Percentiles rank a stretch among this genome's conserved stretches.
phyloP scores from a whole-genome alignment of 2,888 invertebrate genomes.

The Portevinia maculata region DNA sequence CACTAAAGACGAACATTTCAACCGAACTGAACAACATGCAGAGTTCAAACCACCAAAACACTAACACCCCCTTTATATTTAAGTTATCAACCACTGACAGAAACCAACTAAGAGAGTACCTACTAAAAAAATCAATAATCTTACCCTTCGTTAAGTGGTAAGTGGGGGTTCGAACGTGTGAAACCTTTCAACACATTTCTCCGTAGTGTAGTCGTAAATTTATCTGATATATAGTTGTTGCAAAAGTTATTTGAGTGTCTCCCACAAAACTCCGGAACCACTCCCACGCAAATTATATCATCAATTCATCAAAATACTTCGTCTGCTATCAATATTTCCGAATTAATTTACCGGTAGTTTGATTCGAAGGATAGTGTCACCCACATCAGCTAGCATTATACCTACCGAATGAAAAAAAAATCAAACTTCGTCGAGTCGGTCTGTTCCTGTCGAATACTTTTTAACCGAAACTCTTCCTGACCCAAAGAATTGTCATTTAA shows the following conservation, averaged over 20 bases:
- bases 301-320: slow-evolving; percentile 19
- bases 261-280: slow-evolving; percentile 24
- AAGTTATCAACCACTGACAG: slow-evolving; percentile 56
- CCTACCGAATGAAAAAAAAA: slow-evolving; percentile 19
- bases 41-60: no score
- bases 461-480: slow-evolving; percentile 63
- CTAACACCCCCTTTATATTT: slow-evolving; percentile 56
- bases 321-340: slow-evolving; percentile 28
- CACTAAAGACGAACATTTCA: no score
- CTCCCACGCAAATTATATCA: slow-evolving; percentile 19
- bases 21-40: no score
- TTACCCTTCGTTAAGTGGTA: slow-evolving; percentile 78
- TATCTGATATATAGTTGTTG: slow-evolving; percentile 52
- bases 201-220: slow-evolving; percentile 60
- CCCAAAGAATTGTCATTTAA: slow-evolving; percentile 68
- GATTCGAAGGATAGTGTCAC: slow-evolving; percentile 53
- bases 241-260: slow-evolving; percentile 38
- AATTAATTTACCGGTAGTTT: slow-evolving; percentile 50
- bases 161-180: slow-evolving; percentile 56
- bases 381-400: slow-evolving; percentile 44
- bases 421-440: slow-evolving; percentile 66
- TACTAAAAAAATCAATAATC: slow-evolving; percentile 81
- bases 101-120: slow-evolving; percentile 7
- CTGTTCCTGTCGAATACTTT: slow-evolving; percentile 29
- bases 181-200: slow-evolving; percentile 65